These are phyloP conservation scores for Trogon melanurus DNA, from an alignment of 2,113 vertebrate species.

Conservation along the genomic window DNA sequence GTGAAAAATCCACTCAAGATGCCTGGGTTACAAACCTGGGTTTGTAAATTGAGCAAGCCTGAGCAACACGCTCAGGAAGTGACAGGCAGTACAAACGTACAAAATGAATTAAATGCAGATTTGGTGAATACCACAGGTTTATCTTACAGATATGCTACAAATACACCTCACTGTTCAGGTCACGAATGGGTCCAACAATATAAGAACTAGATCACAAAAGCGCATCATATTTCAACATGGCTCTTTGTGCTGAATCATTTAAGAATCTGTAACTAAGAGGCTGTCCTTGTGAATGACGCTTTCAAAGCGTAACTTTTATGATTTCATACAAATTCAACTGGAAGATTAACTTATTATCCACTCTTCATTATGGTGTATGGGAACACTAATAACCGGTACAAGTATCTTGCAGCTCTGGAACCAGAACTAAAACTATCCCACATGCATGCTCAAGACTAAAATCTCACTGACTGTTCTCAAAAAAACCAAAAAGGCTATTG, in stretches of 20 bases:
- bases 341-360: not conserved
- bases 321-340: not conserved
- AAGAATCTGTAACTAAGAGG: not conserved
- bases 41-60: not conserved
- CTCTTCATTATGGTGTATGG: fast-evolving
- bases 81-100: not conserved
- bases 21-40: not conserved
- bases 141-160: not conserved
- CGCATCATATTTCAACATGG: not conserved
- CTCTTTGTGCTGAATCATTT: not conserved
- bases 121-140: not conserved
- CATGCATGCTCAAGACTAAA: fast-evolving
- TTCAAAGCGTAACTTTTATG: not conserved
- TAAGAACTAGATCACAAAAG: not conserved
- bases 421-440: not conserved
- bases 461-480: not conserved
- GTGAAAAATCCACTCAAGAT: not conserved
- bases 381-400: not conserved
- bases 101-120: not conserved
- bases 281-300: not conserved
- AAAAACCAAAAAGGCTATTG: not conserved
- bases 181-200: not conserved
- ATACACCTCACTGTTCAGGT: not conserved
- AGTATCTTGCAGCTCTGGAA: not conserved
- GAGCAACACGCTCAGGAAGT: not conserved